Evolutionary conservation across 2,797 vertebrate species (phyloP), one percentile per base, ranked within the genome.

Genomic region (Lagodon rhomboides): DNA sequence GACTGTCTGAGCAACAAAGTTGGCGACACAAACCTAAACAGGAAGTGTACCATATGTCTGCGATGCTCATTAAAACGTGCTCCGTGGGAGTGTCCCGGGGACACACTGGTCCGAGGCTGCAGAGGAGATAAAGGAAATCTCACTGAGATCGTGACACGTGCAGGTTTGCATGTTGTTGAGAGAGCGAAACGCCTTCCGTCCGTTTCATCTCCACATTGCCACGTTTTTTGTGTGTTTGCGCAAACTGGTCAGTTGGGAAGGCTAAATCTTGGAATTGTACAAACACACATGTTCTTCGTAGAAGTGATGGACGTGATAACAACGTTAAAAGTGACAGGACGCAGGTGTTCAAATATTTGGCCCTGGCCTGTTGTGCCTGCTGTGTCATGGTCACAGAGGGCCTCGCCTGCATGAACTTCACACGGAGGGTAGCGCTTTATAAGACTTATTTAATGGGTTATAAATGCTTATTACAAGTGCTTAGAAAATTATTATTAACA

Each of bases 341-440:
- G 17, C 88, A 88, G 86, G 77, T 90, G 85, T 84, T 89, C 73
- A 90, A 87, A 89, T 88, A 88, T 91, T 91, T 90, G 73, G 49
- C 76, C 58, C 47, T 58, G 49, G 66, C 22, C 73, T 78, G 64
- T 60, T 80, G 23, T 51, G 67, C 75, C 75, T 80, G 13, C 51
- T n/a, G 27, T 73, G 73, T 87, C 75, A 84, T 22, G 76, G 73
- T 78, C 74, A 68, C 13, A 3, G 10, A 1, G 23, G 41, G 61
- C 30, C 34, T 68, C 30, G 41, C 56, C 59, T 43, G 34, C 55
- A 59, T 3, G 3, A 72, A 44, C 5, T 34, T 6, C 22, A 23
- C 49, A 84, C 59, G 64, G 46, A 44, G 22, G 27, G 10, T 38
- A 38, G 3, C 10, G 3, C 9, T 38, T 38, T 38, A 38, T 38